Evolutionary conservation across 2,113 vertebrate genomes (phyloP).

Genomic region (Siniperca knerii): DNA sequence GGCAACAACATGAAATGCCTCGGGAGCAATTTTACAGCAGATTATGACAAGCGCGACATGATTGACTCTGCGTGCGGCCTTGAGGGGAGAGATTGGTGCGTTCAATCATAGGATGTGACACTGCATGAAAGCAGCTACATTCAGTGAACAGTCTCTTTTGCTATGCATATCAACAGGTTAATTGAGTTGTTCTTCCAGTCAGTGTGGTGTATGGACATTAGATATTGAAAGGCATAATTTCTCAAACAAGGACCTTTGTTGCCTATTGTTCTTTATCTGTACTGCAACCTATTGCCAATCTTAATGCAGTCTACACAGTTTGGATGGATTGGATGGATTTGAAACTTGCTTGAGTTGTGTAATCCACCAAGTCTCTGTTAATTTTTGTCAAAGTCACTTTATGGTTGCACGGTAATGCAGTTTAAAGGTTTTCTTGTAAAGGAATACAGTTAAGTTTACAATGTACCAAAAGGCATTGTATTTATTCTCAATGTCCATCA

Average conservation of each 20-base stretch:
- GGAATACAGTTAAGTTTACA: background rate
- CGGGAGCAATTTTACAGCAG: slow-evolving; percentile 64
- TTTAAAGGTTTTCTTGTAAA: background rate
- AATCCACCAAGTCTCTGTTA: background rate
- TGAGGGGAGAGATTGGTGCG: slow-evolving; percentile 53
- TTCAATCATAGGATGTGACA: slow-evolving; percentile 65
- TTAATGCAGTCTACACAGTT: background rate
- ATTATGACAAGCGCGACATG: slow-evolving; percentile 50
- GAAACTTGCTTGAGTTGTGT: background rate
- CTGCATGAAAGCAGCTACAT: slow-evolving; percentile 39
- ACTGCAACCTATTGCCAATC: background rate
- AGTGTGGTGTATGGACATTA: background rate
- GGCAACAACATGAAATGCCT: slow-evolving; percentile 47
- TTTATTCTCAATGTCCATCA: background rate
- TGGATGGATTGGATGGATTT: no score
- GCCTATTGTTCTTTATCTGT: background rate
- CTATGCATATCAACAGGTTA: slow-evolving; percentile 54
- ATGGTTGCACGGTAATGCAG: background rate
- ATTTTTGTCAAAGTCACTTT: background rate
- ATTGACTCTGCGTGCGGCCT: slow-evolving; percentile 52
- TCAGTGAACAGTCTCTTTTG: slow-evolving; percentile 12
- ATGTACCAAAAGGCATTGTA: no score
- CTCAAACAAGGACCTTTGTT: slow-evolving; percentile 31
- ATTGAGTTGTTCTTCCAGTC: slow-evolving; percentile 42
- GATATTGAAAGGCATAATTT: slow-evolving; percentile 32